Evolutionary conservation across 1,140 invertebrate species (phyloP).

Genomic region (Drosophila sulfurigaster): DNA sequence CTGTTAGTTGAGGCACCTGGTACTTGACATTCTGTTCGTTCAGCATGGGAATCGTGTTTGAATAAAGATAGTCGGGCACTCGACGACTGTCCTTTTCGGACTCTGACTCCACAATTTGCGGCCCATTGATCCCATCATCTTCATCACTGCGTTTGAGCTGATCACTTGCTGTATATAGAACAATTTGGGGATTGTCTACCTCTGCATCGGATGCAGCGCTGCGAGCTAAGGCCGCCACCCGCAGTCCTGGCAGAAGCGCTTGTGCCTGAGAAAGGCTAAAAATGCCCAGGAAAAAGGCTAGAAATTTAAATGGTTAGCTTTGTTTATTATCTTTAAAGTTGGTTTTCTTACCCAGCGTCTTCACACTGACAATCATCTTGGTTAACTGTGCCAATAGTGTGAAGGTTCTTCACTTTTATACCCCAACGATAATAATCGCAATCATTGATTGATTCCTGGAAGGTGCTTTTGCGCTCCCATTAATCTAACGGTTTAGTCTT

Average conservation of each 20-base stretch:
- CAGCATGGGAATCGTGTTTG: conserved; percentile 74
- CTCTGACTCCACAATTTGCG: conserved; percentile 59
- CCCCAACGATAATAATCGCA: conserved; percentile 31
- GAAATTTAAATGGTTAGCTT: neutral
- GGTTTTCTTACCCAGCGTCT: conserved; percentile 50
- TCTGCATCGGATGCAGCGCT: conserved; percentile 18
- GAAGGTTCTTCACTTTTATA: conserved; percentile 54
- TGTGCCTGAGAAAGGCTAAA: conserved; percentile 34
- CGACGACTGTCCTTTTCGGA: conserved; percentile 70
- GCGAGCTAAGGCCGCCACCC: conserved; percentile 41
- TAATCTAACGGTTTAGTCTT: conserved; percentile 10
- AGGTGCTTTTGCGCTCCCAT: conserved; percentile 38
- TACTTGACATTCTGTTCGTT: conserved; percentile 74
- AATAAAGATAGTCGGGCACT: conserved; percentile 76
- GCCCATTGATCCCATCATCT: conserved; percentile 53
- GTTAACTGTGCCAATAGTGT: conserved; percentile 33
- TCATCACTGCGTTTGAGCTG: conserved; percentile 26
- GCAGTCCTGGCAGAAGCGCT: conserved; percentile 35
- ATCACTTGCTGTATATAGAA: conserved; percentile 49
- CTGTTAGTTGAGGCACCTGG: conserved; percentile 62
- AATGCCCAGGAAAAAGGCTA: conserved; percentile 45
- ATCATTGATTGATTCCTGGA: conserved; percentile 47
- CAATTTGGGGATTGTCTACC: conserved; percentile 49
- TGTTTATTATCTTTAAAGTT: neutral
- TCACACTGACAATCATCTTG: conserved; percentile 41